These are phyloP conservation scores for Nomada flava DNA, from an alignment of 2,888 invertebrate species.

Conservation along the genomic window DNA sequence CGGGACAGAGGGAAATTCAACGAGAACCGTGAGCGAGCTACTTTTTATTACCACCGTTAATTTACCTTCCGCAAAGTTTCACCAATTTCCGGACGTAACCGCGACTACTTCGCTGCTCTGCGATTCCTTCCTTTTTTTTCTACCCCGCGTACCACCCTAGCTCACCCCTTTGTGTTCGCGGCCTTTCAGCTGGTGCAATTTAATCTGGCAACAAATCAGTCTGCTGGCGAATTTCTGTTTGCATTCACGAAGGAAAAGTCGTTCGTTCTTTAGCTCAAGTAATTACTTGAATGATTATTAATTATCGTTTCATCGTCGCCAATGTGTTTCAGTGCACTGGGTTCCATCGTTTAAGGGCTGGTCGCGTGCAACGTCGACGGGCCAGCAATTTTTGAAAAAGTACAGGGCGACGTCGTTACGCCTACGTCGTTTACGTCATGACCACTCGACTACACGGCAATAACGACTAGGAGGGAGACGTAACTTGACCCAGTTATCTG, in stretches of 20 bases:
- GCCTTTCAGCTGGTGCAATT: slow-evolving; percentile 40
- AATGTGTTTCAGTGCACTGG: no score
- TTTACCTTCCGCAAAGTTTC: slow-evolving; percentile 77
- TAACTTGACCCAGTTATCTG: slow-evolving; percentile 64
- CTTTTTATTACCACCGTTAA: slow-evolving; percentile 77
- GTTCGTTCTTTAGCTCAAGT: not conserved
- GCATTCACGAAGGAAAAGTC: not conserved
- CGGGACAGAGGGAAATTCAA: slow-evolving; percentile 44
- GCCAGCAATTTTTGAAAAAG: slow-evolving; percentile 22
- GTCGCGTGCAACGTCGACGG: not conserved
- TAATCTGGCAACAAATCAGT: slow-evolving; percentile 57
- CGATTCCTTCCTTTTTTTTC: slow-evolving; percentile 56
- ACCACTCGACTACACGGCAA: slow-evolving; percentile 35
- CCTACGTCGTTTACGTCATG: slow-evolving; percentile 50
- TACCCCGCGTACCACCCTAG: slow-evolving; percentile 28
- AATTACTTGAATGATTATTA: no score
- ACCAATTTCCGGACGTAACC: slow-evolving; percentile 74
- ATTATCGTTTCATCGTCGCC: no score
- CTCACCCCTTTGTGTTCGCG: slow-evolving; percentile 21
- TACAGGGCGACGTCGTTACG: slow-evolving; percentile 35
- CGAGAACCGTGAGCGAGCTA: slow-evolving; percentile 56
- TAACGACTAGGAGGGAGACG: slow-evolving; percentile 45
- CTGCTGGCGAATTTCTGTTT: slow-evolving; percentile 9
- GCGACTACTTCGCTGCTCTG: slow-evolving; percentile 69
- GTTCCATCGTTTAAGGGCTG: no score